Base-by-base conservation (phyloP, 2,113 vertebrate genomes). In the Scolopax mira region DNA sequence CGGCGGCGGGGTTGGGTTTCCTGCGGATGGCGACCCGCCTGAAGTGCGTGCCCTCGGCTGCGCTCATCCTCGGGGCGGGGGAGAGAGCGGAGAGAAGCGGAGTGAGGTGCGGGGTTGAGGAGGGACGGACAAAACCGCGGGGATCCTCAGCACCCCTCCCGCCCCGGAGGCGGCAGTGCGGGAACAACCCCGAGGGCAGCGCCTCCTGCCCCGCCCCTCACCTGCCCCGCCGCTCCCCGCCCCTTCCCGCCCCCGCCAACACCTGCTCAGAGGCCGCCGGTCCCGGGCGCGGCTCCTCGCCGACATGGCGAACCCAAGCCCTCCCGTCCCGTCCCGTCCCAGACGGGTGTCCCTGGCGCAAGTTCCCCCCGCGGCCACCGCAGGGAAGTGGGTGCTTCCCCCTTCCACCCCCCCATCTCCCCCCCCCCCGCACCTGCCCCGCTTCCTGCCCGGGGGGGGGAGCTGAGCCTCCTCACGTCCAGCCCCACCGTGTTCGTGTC, bases 11-110 rank as follows among this genome's bases (percentile, higher is more conserved):
- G 52, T 3, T 67, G 71, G 48, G 15, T 75, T 94, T 96, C 89
- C 94, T 96, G 89, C 95, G 95, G 89, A 95, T 83, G 18, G 95
- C 94, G 28, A 10, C 22, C 58, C 94, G 73, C 17, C 95, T 92
- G 83, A 90, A 94, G 61, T 5, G 67, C 55, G 67, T 6, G 6
- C 91, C 83, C 12, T 82, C 79, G 31, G 61, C 62, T 28, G 61
- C 62, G 31, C 79, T 95, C 86, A 49, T 71, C 75, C 94, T 85
- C 28, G 83, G 51, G 7, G 5, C 14, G n/a, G 7, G 60, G 37
- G 46, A 81, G 51, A 78, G 64, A 39, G 7, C 28, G 33, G 33
- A 49, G 70, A 66, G n/a, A 62, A 9, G 1, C 65, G 8, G n/a
- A 72, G 3, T 24, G 35, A n/a, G 33, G 35, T 18, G 18, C 44